A percentile compares a stretch with the other conserved stretches of the same genome.
Evolutionary conservation across 1,140 invertebrate species (phyloP).

Genomic region (Hyles euphorbiae): DNA sequence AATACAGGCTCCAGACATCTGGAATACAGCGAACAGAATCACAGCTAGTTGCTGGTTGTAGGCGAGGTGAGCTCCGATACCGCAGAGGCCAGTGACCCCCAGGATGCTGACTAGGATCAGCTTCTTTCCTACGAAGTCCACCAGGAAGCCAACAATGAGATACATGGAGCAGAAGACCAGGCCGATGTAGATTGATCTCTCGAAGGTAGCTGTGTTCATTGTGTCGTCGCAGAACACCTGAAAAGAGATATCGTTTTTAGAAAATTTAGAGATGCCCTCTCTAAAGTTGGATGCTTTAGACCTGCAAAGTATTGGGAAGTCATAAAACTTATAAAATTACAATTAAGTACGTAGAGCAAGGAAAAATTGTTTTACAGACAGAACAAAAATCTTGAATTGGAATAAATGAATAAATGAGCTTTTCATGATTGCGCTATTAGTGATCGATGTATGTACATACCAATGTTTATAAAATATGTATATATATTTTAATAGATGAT

Average conservation of each 20-base stretch:
- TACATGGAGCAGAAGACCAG: conserved; percentile 68
- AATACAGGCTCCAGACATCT: conserved; percentile 66
- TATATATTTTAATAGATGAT: too few relatives aligned
- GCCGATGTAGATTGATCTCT: conserved; percentile 63
- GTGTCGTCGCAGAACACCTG: conserved; percentile 52
- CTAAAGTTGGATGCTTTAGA: too few relatives aligned
- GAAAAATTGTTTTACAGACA: too few relatives aligned
- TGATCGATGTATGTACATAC: too few relatives aligned
- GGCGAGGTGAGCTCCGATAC: conserved; percentile 42
- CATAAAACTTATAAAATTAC: too few relatives aligned
- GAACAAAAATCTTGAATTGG: too few relatives aligned
- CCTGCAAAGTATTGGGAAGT: too few relatives aligned
- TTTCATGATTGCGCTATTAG: too few relatives aligned
- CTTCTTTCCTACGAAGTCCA: conserved; percentile 65
- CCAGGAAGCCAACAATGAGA: conserved; percentile 60
- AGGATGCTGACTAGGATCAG: conserved; percentile 50
- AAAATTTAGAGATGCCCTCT: not conserved
- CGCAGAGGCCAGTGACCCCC: conserved; percentile 42
- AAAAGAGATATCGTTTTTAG: not conserved
- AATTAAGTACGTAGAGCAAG: too few relatives aligned
- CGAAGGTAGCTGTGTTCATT: conserved; percentile 58
- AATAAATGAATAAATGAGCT: too few relatives aligned
- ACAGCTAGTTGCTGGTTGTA: conserved; percentile 45
- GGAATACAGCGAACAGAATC: conserved; percentile 60
- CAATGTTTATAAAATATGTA: too few relatives aligned